Conservation (phyloP, 2,888 invertebrate species). For the Cheilosia scutellata region DNA sequence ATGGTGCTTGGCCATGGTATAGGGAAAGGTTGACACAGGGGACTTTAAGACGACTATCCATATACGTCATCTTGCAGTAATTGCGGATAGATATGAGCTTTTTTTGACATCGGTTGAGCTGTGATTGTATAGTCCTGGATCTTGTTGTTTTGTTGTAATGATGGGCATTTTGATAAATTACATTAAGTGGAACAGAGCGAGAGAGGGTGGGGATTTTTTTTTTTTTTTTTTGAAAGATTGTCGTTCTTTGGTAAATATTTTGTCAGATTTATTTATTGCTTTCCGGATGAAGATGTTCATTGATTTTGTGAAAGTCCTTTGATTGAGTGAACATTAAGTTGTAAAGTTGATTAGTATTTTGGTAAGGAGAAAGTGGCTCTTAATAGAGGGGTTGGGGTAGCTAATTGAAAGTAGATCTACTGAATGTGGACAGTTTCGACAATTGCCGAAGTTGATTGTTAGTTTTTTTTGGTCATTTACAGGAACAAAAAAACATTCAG, state of each 20-base stretch:
- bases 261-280: constrained; percentile 62
- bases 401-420: too few relatives aligned
- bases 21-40: constrained; percentile 16
- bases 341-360: neutral
- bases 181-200: constrained; percentile 59
- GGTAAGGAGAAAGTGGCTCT: neutral
- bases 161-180: constrained; percentile 64
- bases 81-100: constrained; percentile 62
- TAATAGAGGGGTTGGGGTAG: neutral
- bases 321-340: constrained; percentile 40
- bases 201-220: neutral
- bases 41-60: constrained; percentile 11
- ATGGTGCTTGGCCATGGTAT: neutral
- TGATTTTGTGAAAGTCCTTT: constrained; percentile 28
- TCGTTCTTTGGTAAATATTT: constrained; percentile 50
- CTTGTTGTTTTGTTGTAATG: constrained; percentile 24
- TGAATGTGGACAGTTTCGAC: too few relatives aligned
- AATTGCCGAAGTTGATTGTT: too few relatives aligned
- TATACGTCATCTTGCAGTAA: constrained; percentile 59
- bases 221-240: constrained; percentile 43
- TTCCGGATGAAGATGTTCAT: constrained; percentile 22
- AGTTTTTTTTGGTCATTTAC: too few relatives aligned
- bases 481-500: too few relatives aligned
- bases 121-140: neutral
- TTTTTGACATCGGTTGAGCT: constrained; percentile 35